These are phyloP conservation scores for Strigamia maritima DNA, from an alignment of 2,888 invertebrate species.

Conservation along the genomic window DNA sequence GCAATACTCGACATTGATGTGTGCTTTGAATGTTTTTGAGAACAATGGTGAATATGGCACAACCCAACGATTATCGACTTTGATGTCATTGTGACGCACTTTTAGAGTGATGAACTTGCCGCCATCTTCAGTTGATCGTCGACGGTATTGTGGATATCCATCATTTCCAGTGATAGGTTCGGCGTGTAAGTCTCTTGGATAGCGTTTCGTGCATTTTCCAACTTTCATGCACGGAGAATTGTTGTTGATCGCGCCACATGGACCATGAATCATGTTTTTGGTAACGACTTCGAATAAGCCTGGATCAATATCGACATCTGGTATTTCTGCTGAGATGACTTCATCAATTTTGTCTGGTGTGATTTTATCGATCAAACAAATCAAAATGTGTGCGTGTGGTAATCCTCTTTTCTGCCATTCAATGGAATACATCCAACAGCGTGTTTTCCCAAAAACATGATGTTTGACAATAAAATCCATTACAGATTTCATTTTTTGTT, in stretches of 20 bases:
- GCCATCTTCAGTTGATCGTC: constrained; percentile 40
- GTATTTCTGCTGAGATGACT: constrained; percentile 43
- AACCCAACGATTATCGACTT: constrained; percentile 49
- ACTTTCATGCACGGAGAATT: constrained; percentile 22
- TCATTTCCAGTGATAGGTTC: constrained; percentile 47
- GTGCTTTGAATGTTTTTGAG: background rate
- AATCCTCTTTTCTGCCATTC: no score
- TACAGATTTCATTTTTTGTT: no score
- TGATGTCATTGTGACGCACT: no score
- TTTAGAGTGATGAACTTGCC: no score
- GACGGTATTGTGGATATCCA: constrained; percentile 49
- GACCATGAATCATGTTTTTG: no score
- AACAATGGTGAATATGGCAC: constrained; percentile 48
- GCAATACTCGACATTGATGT: constrained; percentile 11
- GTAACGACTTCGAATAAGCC: background rate
- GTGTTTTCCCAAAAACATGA: no score
- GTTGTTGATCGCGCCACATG: background rate
- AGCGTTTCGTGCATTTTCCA: constrained; percentile 46
- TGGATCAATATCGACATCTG: background rate
- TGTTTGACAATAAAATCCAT: no score
- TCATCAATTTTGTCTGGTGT: constrained; percentile 39
- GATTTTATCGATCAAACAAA: background rate
- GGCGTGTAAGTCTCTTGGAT: constrained; percentile 46
- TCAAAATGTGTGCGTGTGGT: background rate
- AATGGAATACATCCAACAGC: no score